A percentile compares a stretch with the other conserved stretches of the same genome.
Evolutionary conservation across 2,113 vertebrate species (phyloP).

Genomic region (Boleophthalmus pectinirostris): DNA sequence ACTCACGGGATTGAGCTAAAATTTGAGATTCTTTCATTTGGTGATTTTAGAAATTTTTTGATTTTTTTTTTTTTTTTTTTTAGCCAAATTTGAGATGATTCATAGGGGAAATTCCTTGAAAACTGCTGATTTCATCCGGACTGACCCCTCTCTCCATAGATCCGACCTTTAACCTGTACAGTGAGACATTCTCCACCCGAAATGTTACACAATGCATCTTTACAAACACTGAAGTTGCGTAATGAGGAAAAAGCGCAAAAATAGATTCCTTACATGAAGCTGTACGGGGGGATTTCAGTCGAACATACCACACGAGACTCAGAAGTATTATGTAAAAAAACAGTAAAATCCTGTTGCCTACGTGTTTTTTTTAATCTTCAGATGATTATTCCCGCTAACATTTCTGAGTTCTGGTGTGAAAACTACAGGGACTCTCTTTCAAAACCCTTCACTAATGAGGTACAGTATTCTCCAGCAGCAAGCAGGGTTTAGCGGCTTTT

Average conservation of each 20-base stretch:
- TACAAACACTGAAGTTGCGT: no score
- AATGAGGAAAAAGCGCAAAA: neutral
- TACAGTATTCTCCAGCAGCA: neutral
- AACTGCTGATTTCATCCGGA: no score
- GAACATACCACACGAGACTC: neutral
- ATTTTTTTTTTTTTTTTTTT: no score
- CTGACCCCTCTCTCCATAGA: no score
- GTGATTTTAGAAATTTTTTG: no score
- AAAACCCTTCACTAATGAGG: constrained; percentile 5
- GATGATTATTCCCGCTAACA: neutral
- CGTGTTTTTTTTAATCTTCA: neutral
- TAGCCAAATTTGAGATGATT: no score
- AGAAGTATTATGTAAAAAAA: neutral
- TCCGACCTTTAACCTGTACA: no score
- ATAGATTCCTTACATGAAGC: neutral
- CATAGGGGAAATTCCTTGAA: no score
- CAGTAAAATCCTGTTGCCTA: neutral
- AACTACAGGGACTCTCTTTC: neutral
- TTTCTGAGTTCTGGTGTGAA: neutral
- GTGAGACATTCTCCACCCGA: no score
- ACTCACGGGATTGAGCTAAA: no score
- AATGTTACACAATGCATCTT: no score
- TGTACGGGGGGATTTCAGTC: neutral
- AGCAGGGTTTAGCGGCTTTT: neutral
- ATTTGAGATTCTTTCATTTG: no score